These are phyloP conservation scores for Lepisosteus osseus DNA, from an alignment of 2,113 vertebrate genomes.

Conservation along the genomic window DNA sequence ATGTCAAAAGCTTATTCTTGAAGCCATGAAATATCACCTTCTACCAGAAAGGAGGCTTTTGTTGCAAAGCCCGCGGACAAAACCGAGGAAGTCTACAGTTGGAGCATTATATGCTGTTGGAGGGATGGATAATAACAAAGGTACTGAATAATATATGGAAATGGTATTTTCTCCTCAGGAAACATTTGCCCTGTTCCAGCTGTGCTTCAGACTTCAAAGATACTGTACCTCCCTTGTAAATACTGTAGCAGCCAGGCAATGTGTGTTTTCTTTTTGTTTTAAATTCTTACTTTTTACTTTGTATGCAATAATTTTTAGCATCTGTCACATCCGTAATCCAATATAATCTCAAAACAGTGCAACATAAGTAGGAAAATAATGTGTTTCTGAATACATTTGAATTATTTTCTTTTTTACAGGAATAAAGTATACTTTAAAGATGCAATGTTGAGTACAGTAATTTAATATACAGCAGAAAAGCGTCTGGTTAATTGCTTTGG, in stretches of 20 bases:
- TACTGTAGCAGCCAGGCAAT: too few species aligned
- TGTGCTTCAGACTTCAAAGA: too few species aligned
- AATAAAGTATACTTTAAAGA: not conserved
- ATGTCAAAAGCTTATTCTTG: constrained; percentile 76
- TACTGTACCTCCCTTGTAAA: too few species aligned
- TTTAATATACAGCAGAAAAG: constrained; percentile 15
- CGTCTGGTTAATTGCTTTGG: constrained; percentile 31
- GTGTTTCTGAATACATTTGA: not conserved
- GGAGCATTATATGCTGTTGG: constrained; percentile 74
- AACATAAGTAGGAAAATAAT: not conserved
- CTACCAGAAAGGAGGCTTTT: constrained; percentile 76
- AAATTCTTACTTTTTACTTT: too few species aligned
- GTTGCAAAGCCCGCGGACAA: constrained; percentile 77
- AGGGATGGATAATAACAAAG: constrained; percentile 80
- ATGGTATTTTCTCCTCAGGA: not conserved
- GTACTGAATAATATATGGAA: constrained; percentile 32
- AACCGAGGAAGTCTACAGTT: constrained; percentile 76
- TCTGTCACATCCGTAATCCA: too few species aligned
- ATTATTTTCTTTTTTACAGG: not conserved
- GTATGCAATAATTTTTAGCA: too few species aligned
- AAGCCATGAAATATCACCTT: constrained; percentile 79
- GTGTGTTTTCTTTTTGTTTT: too few species aligned
- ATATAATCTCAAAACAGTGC: too few species aligned
- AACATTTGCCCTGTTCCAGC: not conserved
- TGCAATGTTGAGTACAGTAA: constrained; percentile 2